phyloP scores from a whole-genome alignment of 2,797 vertebrate genomes.

The Pipistrellus kuhlii region DNA sequence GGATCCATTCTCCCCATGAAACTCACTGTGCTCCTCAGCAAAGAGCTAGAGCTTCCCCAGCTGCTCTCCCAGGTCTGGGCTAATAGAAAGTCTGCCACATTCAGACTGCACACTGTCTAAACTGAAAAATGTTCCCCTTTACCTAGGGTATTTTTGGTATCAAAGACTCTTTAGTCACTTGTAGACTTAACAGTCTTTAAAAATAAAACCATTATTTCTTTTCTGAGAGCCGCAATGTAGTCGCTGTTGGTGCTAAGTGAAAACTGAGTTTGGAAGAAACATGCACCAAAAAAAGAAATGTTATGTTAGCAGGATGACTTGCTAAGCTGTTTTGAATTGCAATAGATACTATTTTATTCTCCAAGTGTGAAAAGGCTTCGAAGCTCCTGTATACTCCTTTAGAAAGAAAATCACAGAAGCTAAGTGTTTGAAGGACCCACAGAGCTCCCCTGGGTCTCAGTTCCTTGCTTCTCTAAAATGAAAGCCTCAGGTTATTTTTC shows the following conservation, averaged over 20 bases:
- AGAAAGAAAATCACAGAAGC: constrained; percentile 52
- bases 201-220: constrained; percentile 70
- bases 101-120: constrained; percentile 24
- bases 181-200: constrained; percentile 72
- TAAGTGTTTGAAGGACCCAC: neutral
- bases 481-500: neutral
- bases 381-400: constrained; percentile 52
- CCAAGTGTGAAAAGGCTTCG: constrained; percentile 25
- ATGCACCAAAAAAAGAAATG: constrained; percentile 50
- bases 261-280: constrained; percentile 63
- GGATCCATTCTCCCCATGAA: neutral
- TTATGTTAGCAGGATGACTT: constrained; percentile 5
- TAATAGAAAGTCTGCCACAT: constrained; percentile 51
- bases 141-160: constrained; percentile 67
- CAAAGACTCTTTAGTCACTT: constrained; percentile 65
- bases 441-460: neutral
- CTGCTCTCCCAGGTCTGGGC: neutral
- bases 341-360: constrained; percentile 39
- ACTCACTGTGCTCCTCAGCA: neutral
- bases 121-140: constrained; percentile 9
- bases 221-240: constrained; percentile 24
- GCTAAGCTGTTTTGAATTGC: constrained; percentile 33
- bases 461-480: constrained; percentile 25
- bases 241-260: constrained; percentile 56
- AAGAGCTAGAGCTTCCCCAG: neutral